A percentile compares a stretch with the other conserved stretches of the same genome.
Conservation (phyloP, 2,113 vertebrate genomes). For the Ascaphus truei region DNA sequence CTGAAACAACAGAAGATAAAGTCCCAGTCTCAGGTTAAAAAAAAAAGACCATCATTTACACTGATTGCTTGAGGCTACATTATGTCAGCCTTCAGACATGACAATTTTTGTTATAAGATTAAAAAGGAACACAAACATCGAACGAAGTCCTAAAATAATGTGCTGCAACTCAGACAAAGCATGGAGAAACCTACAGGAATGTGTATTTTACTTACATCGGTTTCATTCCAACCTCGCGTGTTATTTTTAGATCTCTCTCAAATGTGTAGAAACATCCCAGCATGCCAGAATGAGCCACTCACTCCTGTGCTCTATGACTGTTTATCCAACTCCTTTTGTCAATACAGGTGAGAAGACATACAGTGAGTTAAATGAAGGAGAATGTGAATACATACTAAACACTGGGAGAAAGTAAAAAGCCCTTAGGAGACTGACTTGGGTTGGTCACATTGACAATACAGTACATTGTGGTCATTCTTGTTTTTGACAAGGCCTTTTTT, state of each 20-base stretch:
- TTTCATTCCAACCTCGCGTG: conserved; percentile 6
- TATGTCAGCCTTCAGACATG: conserved; percentile 5
- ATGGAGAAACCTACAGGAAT: background rate
- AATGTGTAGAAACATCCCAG: background rate
- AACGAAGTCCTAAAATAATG: background rate
- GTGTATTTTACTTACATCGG: background rate
- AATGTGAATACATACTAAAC: background rate
- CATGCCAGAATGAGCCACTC: background rate
- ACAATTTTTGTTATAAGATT: background rate
- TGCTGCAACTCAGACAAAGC: background rate
- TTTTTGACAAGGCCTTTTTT: background rate
- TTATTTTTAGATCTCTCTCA: conserved; percentile 8
- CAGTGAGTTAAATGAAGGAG: background rate
- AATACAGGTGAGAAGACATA: background rate
- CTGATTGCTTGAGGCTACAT: background rate
- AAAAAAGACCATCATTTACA: no score
- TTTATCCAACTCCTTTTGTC: background rate
- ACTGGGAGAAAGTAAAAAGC: background rate
- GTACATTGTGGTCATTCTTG: background rate
- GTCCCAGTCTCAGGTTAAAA: no score
- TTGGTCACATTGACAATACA: background rate
- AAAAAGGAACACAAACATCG: background rate
- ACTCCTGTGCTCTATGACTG: background rate
- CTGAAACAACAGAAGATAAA: no score
- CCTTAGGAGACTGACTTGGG: conserved; percentile 17